Base-by-base conservation (phyloP, 2,113 vertebrate genomes). In the Rhinopomastus cyanomelas region DNA sequence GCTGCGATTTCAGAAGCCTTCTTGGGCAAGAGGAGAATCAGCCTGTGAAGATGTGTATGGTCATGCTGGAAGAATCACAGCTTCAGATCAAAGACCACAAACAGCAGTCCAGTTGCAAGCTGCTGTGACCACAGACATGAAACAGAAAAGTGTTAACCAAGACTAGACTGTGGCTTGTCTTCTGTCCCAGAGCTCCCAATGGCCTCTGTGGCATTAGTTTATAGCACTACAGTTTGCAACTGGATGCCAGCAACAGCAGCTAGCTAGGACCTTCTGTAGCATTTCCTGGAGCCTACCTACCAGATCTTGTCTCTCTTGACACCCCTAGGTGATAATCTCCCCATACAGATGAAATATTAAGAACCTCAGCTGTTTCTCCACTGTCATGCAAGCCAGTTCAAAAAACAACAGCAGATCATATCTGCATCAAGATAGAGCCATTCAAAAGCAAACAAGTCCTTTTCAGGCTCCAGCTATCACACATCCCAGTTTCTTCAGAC, bases 161-260 rank as follows among this genome's bases (percentile, higher is more conserved):
- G 91, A 65, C 93, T 68, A 88, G 90, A 94, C 87, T 89, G 92
- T 46, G 92, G 87, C 74, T 90, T 87, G 51, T 12, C 55, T 30
- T 67, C 77, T 30, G 23, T 84, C 88, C 92, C 53, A 83, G 44
- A 88, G 69, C 84, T 49, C 10, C 69, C 16, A 13, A 59, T 48
- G 73, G 32, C 81, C 80, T 81, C 85, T 46, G 18, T 77, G 73
- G 80, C 53, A 55, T 46, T 48, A 2, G 16, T 52, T 82, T 8
- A 23, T 14, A 93, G 42, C 56, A 3, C 18, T 64, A 44, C 37
- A 17, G 6, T 9, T 67, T 56, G 52, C 64, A 42, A 74, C 59
- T 52, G 57, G 39, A 36, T 78, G 56, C 27, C 79, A 78, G 65
- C 37, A 46, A 61, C 29, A 72, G 5, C 8, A 46, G 71, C 51